A percentile compares a stretch with the other conserved stretches of the same genome.
Conservation (phyloP, 1,140 invertebrate genomes). For the Conus betulinus region DNA sequence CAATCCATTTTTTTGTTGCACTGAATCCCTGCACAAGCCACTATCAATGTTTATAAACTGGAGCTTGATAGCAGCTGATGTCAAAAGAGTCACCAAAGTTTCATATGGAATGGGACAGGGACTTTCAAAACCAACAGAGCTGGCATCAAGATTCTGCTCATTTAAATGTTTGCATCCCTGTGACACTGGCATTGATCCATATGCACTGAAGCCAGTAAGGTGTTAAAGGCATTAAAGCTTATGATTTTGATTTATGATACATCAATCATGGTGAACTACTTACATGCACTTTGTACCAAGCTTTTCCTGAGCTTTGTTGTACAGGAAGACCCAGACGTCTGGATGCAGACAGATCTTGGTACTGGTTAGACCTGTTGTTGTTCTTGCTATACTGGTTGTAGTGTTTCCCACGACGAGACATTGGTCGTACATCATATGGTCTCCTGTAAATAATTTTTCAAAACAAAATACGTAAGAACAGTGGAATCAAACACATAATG, state of each 20-base stretch:
- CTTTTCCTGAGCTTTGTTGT: not conserved
- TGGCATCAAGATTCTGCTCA: no score
- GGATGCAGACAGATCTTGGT: not conserved
- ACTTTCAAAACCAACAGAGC: no score
- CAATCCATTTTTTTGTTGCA: no score
- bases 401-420: not conserved
- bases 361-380: not conserved
- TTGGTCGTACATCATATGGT: not conserved
- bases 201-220: not conserved
- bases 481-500: no score
- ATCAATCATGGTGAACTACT: not conserved
- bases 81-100: no score
- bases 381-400: not conserved
- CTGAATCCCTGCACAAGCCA: no score
- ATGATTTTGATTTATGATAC: not conserved
- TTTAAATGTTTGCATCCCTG: not conserved
- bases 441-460: not conserved
- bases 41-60: no score
- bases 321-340: not conserved
- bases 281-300: slow-evolving; percentile 21
- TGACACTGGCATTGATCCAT: not conserved
- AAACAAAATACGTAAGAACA: no score
- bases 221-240: not conserved
- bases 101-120: no score
- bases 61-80: no score